Base-by-base conservation (phyloP, 2,888 invertebrate species). In the Mantis religiosa region DNA sequence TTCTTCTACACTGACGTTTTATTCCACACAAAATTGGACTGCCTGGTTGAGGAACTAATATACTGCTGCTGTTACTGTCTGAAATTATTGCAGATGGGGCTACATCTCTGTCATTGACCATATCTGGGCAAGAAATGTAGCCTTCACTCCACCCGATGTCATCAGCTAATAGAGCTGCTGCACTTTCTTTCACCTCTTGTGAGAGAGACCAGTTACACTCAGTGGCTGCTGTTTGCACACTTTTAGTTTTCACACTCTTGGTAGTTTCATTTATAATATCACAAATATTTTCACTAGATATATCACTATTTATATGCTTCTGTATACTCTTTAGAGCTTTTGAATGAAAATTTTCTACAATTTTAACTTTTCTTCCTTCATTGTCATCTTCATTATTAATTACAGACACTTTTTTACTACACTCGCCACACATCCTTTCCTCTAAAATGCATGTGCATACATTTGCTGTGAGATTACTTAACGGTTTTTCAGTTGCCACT, bases 151-250 rank as follows among this genome's bases (percentile, higher is more conserved):
- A 89, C 54, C 87, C 30, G n/a, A 90, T 91, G 91, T 93, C 93
- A 90, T 93, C 93, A 9, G 91, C 92, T 8, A 93, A 89, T 20
- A 93, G 91, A 9, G 93, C 93, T 71, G 91, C 92, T 25, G 92
- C 91, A 90, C 92, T 92, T 34, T 92, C 93, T 27, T 91, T 90
- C 30, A 93, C 91, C 91, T 93, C 93, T 89, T 92, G 91, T 8
- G 91, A 91, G 82, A 92, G 88, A 83, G 54, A 34, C 41, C 54
- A 71, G 3, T 25, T 71, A 41, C 12, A 41, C 9, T 41, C 41
- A 71, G 1, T 20, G 4, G 15, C 20, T 71, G 20, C 20, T 71
- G 54, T 71, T 6, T 71, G 20, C 25, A 71, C 54, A 20, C 54
- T 71, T 71, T 71, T 71, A 71, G 20, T 71, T 71, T 83, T 41